phyloP scores from a whole-genome alignment of 1,140 invertebrate genomes.

The Drosophila busckii region DNA sequence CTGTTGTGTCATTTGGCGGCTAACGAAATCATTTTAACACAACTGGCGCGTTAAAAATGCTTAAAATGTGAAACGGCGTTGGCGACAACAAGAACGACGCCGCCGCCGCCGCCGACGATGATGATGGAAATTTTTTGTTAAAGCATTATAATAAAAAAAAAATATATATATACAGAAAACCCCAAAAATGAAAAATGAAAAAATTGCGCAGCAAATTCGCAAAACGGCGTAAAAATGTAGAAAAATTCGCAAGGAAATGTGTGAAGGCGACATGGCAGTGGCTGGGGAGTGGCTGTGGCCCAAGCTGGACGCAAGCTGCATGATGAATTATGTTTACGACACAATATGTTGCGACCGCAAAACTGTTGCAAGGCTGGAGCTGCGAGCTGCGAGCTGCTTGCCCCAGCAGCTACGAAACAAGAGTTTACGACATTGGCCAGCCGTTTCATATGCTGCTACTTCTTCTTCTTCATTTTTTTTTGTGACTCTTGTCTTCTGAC shows the following conservation, averaged over 20 bases:
- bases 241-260: slow-evolving; percentile 71
- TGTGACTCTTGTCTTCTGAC: slow-evolving; percentile 11
- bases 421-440: slow-evolving; percentile 61
- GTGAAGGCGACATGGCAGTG: slow-evolving; percentile 20
- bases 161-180: slow-evolving; percentile 5
- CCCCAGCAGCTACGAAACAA: slow-evolving; percentile 7
- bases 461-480: not conserved
- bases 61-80: slow-evolving; percentile 73
- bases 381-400: slow-evolving; percentile 13
- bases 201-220: slow-evolving; percentile 49
- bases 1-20: slow-evolving; percentile 64
- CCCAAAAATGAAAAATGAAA: slow-evolving; percentile 11
- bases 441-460: slow-evolving; percentile 8
- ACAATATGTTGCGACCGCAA: slow-evolving; percentile 71
- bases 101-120: slow-evolving; percentile 25
- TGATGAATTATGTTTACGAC: slow-evolving; percentile 78
- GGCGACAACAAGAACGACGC: slow-evolving; percentile 11
- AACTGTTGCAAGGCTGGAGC: slow-evolving; percentile 19
- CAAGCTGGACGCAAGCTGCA: slow-evolving; percentile 53
- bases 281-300: not conserved
- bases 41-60: slow-evolving; percentile 77
- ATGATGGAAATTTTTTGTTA: slow-evolving; percentile 67
- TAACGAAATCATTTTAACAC: slow-evolving; percentile 78
- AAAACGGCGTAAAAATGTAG: slow-evolving; percentile 65
- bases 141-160: slow-evolving; percentile 40